phyloP scores from a whole-genome alignment of 2,797 vertebrate genomes.

The Nasua narica region DNA sequence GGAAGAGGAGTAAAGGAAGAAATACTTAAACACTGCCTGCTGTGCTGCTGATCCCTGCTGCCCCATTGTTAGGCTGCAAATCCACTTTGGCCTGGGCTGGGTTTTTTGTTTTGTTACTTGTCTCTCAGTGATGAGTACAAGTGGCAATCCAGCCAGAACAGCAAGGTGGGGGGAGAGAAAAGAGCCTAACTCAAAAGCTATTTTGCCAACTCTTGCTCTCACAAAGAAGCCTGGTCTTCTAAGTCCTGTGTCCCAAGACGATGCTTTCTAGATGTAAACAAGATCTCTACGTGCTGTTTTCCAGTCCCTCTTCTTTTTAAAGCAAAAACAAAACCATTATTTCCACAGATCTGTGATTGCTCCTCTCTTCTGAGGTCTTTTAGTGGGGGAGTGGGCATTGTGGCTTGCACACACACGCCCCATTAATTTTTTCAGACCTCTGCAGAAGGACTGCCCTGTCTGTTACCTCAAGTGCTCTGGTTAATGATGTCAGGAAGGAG shows the following conservation, averaged over 20 bases:
- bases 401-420: neutral
- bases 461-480: neutral
- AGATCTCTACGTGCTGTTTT: neutral
- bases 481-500: neutral
- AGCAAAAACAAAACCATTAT: neutral
- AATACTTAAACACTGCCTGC: neutral
- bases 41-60: neutral
- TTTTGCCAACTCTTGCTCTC: neutral
- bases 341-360: neutral
- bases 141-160: neutral
- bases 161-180: too few relatives aligned
- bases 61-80: neutral
- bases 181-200: neutral
- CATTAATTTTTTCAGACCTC: neutral
- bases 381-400: neutral
- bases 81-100: neutral
- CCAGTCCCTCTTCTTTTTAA: neutral
- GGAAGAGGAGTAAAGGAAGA: neutral
- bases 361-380: neutral
- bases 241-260: neutral
- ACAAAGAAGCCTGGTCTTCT: neutral
- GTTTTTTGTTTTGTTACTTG: neutral
- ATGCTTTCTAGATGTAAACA: neutral
- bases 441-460: neutral
- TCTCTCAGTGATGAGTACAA: neutral